These are phyloP conservation scores for Ancistrus triradiatus DNA, from an alignment of 2,113 vertebrate species.

Conservation along the genomic window DNA sequence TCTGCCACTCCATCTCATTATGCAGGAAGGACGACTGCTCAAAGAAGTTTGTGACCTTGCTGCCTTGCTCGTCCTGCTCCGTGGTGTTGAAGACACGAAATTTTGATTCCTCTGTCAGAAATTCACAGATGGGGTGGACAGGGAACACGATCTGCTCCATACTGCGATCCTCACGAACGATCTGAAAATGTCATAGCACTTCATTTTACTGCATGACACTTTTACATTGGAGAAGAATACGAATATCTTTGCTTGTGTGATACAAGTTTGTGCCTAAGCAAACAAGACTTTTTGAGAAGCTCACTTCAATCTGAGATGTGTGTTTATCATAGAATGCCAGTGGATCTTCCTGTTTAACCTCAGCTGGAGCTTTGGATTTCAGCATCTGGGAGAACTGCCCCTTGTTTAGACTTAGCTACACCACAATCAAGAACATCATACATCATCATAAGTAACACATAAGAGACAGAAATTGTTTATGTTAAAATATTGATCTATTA, in stretches of 20 bases:
- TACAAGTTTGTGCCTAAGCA: too few species aligned
- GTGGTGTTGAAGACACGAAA: slow-evolving; percentile 88
- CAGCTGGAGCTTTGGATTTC: slow-evolving; percentile 75
- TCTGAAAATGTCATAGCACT: slow-evolving; percentile 63
- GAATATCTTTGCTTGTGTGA: too few species aligned
- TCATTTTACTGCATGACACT: too few species aligned
- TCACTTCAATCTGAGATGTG: slow-evolving; percentile 89
- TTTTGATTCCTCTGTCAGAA: slow-evolving; percentile 92
- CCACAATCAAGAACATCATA: not conserved
- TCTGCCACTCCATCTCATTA: slow-evolving; percentile 99
- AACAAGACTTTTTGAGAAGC: not conserved
- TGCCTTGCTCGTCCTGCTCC: slow-evolving; percentile 95
- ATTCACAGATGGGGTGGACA: slow-evolving; percentile 89
- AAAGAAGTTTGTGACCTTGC: slow-evolving; percentile 97
- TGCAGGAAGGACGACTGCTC: slow-evolving; percentile 92
- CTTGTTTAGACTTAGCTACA: slow-evolving; percentile 90
- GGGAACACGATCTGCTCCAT: slow-evolving; percentile 99
- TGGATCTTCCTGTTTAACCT: slow-evolving; percentile 82
- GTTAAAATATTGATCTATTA: not conserved
- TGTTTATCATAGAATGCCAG: slow-evolving; percentile 84
- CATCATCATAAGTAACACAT: not conserved
- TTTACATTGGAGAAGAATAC: too few species aligned
- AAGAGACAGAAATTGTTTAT: not conserved
- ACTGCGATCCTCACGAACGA: slow-evolving; percentile 90
- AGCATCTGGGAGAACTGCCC: slow-evolving; percentile 90